Conservation (phyloP, 2,113 vertebrate species). For the Oreochromis spilurus region DNA sequence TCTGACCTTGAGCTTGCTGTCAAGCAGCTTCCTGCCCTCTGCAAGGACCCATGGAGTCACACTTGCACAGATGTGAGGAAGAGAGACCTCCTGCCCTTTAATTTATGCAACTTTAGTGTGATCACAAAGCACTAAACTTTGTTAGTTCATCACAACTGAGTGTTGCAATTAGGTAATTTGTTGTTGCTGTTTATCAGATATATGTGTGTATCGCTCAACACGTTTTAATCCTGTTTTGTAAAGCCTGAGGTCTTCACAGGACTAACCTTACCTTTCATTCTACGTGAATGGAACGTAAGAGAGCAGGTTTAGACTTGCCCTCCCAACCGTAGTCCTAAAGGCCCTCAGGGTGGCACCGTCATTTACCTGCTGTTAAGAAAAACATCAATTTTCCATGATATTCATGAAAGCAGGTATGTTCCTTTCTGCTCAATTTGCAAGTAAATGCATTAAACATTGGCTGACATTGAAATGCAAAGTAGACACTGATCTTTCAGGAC, state of each 20-base stretch:
- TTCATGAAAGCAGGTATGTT: neutral
- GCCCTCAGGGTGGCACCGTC: conserved; percentile 27
- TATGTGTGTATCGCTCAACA: neutral
- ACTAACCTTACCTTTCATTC: neutral
- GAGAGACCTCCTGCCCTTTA: neutral
- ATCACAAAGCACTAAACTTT: neutral
- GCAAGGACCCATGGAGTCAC: conserved; percentile 13
- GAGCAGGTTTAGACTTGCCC: conserved; percentile 50
- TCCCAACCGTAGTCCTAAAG: conserved; percentile 24
- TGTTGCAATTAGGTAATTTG: neutral
- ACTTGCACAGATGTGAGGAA: neutral
- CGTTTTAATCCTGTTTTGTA: neutral
- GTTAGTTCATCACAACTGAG: neutral
- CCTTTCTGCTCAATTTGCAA: conserved; percentile 24
- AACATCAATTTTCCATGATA: conserved; percentile 39
- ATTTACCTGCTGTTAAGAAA: conserved; percentile 15
- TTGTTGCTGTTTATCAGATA: neutral
- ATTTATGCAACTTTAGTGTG: neutral
- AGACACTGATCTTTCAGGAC: conserved; percentile 10
- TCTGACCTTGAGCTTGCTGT: conserved; percentile 56
- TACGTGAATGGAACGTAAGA: neutral
- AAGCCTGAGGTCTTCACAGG: neutral
- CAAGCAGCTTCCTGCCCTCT: conserved; percentile 12
- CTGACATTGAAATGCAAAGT: neutral
- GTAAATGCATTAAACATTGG: conserved; percentile 17